phyloP scores from a whole-genome alignment of 1,140 invertebrate species.

The Monomorium pharaonis region DNA sequence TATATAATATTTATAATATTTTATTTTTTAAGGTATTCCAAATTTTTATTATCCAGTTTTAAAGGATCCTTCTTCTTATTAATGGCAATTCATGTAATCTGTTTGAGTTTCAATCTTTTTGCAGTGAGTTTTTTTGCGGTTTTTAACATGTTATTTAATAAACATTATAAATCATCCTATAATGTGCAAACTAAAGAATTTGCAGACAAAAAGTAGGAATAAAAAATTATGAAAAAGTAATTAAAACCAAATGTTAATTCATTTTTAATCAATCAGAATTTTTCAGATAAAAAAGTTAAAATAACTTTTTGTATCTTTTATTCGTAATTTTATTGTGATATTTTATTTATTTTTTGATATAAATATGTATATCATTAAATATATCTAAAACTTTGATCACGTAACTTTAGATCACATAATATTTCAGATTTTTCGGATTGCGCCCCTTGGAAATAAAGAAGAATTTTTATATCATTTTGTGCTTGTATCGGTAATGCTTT shows the following conservation, averaged over 20 bases:
- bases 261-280: not conserved
- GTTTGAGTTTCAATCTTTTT: constrained; percentile 1
- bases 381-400: not conserved
- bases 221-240: not conserved
- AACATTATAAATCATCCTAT: not conserved
- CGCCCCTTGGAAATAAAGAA: not conserved
- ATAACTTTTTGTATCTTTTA: not conserved
- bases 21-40: not conserved
- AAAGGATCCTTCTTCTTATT: not conserved
- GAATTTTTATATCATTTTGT: not conserved
- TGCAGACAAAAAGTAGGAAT: not conserved
- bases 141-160: not conserved
- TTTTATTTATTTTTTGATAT: not conserved
- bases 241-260: not conserved
- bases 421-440: not conserved
- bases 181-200: not conserved
- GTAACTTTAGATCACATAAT: not conserved
- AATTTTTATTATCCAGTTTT: constrained; percentile 11
- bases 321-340: not conserved
- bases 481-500: not conserved
- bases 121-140: not conserved
- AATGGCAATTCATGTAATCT: not conserved
- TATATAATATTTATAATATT: not conserved
- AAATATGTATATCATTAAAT: not conserved
- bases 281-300: not conserved